Conservation (phyloP, 2,888 invertebrate species). For the Phortica okadai region DNA sequence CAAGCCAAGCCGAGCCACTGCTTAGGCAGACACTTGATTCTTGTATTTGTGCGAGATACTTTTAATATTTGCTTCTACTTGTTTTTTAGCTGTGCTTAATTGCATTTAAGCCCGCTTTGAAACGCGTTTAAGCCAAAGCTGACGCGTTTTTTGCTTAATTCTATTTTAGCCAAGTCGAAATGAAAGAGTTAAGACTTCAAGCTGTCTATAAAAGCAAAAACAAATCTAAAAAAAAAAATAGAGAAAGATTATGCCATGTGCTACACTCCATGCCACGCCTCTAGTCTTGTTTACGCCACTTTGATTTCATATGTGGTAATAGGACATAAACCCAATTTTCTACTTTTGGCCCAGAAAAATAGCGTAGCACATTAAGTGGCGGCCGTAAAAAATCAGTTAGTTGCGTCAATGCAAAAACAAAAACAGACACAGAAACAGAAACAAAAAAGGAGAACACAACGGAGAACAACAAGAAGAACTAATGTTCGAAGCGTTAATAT, state of each 20-base stretch:
- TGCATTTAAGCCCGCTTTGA: conserved; percentile 7
- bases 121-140: conserved; percentile 18
- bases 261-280: not conserved
- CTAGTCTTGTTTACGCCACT: not conserved
- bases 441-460: not conserved
- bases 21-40: conserved; percentile 8
- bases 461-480: not conserved
- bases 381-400: not conserved
- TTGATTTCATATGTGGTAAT: not conserved
- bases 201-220: not conserved
- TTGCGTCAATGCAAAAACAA: not conserved
- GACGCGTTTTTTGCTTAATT: not conserved
- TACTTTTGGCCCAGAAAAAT: not conserved
- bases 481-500: not conserved
- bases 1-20: not conserved
- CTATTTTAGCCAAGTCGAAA: not conserved
- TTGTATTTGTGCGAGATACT: not conserved
- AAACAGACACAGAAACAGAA: not conserved
- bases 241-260: not conserved
- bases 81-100: conserved; percentile 2
- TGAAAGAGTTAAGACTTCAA: conserved; percentile 13
- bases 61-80: not conserved
- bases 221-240: not conserved
- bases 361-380: not conserved
- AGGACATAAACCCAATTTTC: not conserved